Conservation (phyloP, 2,113 vertebrate genomes). For the Nycticebus coucang region DNA sequence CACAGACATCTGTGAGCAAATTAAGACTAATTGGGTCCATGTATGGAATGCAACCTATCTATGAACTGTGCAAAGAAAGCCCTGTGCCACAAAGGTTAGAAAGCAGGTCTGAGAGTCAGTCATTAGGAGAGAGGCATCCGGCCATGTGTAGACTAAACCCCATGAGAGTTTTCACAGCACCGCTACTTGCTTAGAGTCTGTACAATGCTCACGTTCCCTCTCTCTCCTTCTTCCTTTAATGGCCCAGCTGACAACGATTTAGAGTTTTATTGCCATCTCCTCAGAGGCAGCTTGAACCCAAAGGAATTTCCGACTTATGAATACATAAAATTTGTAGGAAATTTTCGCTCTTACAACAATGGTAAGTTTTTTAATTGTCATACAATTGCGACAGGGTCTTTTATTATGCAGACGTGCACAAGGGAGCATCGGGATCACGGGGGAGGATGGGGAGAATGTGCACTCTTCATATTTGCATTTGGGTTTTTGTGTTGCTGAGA, state of each 20-base stretch:
- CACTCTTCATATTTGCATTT: not conserved
- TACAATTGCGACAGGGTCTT: constrained; percentile 65
- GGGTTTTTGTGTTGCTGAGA: not conserved
- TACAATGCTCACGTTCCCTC: constrained; percentile 67
- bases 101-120: not conserved
- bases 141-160: not conserved
- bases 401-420: constrained; percentile 68
- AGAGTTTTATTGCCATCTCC: constrained; percentile 92
- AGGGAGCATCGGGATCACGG: not conserved
- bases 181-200: constrained; percentile 63
- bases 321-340: constrained; percentile 92
- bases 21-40: constrained; percentile 72
- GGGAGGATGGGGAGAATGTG: not conserved
- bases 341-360: constrained; percentile 90
- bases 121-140: not conserved
- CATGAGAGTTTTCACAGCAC: not conserved
- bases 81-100: not conserved
- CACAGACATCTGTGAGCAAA: constrained; percentile 78
- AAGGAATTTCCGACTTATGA: constrained; percentile 92
- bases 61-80: not conserved
- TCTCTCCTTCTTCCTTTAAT: constrained; percentile 80
- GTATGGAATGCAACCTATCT: constrained; percentile 47
- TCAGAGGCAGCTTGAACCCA: constrained; percentile 90
- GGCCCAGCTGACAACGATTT: constrained; percentile 88
- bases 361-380: constrained; percentile 86